Percentiles rank a stretch among this genome's conserved stretches.
Conservation (phyloP, 2,888 invertebrate genomes). For the Mycalesis mineus region DNA sequence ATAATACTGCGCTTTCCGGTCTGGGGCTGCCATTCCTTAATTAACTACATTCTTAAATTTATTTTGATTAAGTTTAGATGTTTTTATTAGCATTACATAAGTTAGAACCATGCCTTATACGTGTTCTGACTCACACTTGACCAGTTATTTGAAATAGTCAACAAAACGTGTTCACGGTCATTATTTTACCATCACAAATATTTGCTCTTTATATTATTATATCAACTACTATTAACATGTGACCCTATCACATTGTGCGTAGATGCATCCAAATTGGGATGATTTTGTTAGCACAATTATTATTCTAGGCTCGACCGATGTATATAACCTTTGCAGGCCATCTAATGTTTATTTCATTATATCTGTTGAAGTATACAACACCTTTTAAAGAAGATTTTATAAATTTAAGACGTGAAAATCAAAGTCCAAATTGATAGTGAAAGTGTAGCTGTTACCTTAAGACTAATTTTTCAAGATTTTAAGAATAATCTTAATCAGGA, state of each 20-base stretch:
- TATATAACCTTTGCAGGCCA: conserved; percentile 56
- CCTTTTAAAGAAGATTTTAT: background rate
- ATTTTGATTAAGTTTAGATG: too few species aligned
- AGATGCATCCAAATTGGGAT: conserved; percentile 57
- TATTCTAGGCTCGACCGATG: conserved; percentile 27
- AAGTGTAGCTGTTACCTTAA: too few species aligned
- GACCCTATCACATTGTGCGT: conserved; percentile 36
- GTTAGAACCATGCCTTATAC: too few species aligned
- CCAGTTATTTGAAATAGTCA: conserved; percentile 21
- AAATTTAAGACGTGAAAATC: background rate
- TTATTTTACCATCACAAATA: conserved; percentile 63
- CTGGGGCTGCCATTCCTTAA: too few species aligned
- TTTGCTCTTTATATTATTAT: conserved; percentile 51
- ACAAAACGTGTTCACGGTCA: conserved; percentile 66
- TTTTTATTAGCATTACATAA: too few species aligned
- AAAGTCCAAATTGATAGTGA: background rate
- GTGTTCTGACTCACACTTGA: too few species aligned
- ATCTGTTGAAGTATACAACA: conserved; percentile 13
- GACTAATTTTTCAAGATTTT: too few species aligned
- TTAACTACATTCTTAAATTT: too few species aligned
- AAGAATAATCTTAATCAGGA: too few species aligned
- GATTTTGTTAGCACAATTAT: conserved; percentile 60
- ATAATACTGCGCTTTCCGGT: too few species aligned
- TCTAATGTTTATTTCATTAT: conserved; percentile 37
- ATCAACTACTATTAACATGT: conserved; percentile 34